Evolutionary conservation across 2,797 vertebrate species (phyloP).

Genomic region (Epinephelus malabaricus): DNA sequence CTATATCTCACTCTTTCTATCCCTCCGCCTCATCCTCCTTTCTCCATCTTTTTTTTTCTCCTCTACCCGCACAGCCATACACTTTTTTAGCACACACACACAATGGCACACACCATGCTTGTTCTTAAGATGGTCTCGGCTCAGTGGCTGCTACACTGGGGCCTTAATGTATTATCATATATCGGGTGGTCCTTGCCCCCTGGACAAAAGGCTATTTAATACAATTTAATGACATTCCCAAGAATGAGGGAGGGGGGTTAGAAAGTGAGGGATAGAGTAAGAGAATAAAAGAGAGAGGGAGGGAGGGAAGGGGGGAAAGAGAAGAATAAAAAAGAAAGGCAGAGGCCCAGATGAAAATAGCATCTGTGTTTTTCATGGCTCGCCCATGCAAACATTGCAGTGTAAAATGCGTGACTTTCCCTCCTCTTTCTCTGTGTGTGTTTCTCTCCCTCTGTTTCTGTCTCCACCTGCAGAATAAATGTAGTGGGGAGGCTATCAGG

Average conservation of each 20-base stretch:
- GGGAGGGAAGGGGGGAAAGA: conserved; percentile 71
- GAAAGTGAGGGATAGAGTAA: conserved; percentile 66
- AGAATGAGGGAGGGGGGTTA: conserved; percentile 88
- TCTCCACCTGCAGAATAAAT: conserved; percentile 64
- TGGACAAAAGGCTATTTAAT: conserved; percentile 99
- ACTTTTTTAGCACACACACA: conserved; percentile 51
- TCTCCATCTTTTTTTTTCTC: conserved; percentile 19
- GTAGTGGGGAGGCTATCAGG: conserved; percentile 26
- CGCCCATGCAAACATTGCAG: conserved; percentile 92
- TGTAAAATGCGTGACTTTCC: conserved; percentile 90
- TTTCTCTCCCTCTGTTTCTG: conserved; percentile 20
- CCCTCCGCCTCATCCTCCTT: conserved; percentile 41
- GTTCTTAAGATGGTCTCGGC: conserved; percentile 94
- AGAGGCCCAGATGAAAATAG: conserved; percentile 95
- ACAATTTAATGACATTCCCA: conserved; percentile 99
- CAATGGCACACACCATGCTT: conserved; percentile 80
- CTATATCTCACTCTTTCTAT: conserved; percentile 52
- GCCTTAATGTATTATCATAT: conserved; percentile 99
- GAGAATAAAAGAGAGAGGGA: conserved; percentile 89
- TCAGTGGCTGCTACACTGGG: conserved; percentile 96
- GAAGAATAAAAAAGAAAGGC: conserved; percentile 82
- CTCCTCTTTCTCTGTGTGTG: conserved; percentile 40
- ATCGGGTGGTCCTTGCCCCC: conserved; percentile 98
- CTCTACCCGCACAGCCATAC: conserved; percentile 26
- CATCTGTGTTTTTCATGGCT: conserved; percentile 96